phyloP scores from a whole-genome alignment of 2,888 invertebrate species.

The Lasioglossum leucozonium region DNA sequence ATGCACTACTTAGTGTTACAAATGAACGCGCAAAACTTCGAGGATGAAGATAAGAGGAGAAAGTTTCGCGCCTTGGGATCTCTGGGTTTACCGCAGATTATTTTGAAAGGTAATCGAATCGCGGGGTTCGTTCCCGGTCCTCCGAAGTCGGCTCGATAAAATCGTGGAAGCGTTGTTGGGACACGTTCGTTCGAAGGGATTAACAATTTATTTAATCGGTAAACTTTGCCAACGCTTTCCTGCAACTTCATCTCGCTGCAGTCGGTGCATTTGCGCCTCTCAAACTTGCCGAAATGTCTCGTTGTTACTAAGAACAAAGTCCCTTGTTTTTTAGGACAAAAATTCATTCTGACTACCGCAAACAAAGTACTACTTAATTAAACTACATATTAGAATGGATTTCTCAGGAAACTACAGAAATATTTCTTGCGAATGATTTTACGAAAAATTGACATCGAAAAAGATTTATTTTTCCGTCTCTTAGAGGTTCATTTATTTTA shows the following conservation, averaged over 20 bases:
- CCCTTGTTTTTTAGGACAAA: background rate
- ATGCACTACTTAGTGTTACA: conserved; percentile 28
- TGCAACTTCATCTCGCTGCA: background rate
- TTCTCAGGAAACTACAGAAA: too few species aligned
- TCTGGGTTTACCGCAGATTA: conserved; percentile 34
- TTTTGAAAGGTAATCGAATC: conserved; percentile 54
- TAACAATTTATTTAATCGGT: conserved; percentile 50
- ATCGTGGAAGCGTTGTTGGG: conserved; percentile 20
- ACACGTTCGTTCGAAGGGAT: conserved; percentile 32
- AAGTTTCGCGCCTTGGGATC: conserved; percentile 48
- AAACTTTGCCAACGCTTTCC: conserved; percentile 13
- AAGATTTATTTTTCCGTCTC: too few species aligned
- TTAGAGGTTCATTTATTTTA: too few species aligned
- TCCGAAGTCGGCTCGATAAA: conserved; percentile 27
- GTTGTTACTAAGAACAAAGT: background rate
- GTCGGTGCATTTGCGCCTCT: background rate
- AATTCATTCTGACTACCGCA: background rate
- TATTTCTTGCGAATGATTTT: background rate
- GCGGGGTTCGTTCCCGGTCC: background rate
- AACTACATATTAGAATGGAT: too few species aligned
- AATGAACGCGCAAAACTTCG: conserved; percentile 40
- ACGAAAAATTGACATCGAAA: background rate
- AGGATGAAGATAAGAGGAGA: conserved; percentile 46
- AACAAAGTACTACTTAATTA: too few species aligned
- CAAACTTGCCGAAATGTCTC: background rate